Evolutionary conservation across 2,797 vertebrate genomes (phyloP), one percentile per base, ranked within the genome.

Genomic region (Poeciliopsis infans): DNA sequence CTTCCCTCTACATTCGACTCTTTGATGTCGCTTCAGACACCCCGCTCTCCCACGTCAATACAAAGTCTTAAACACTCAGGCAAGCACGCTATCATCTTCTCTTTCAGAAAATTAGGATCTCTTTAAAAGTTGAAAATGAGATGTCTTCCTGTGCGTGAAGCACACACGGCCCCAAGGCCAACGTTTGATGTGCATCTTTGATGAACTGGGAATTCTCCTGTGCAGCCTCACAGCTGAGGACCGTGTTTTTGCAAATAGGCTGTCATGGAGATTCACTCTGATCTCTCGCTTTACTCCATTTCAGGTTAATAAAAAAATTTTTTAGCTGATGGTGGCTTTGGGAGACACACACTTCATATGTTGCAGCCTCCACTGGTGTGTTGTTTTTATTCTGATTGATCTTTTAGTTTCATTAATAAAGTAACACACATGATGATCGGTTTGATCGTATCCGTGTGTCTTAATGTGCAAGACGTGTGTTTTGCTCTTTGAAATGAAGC

Each of bases 111-210:
- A 91, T 91, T 83, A 90, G 86, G 78, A 82, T 72, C 36, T 64
- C 69, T 85, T 93, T 94, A 83, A 84, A 92, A 91, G 87, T 86
- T 80, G 76, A 84, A 91, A 91, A 91, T 86, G 79, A 82, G 82
- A 81, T 81, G 77, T 87, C 85, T 88, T 87, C 76, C 77, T 82
- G 83, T 66, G 77, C 49, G n/a, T 79, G 88, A 83, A 85, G 85
- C 81, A 25, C 88, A 87, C 82, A 83, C 57, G 79, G 82, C 92
- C 91, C 83, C 57, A 68, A 89, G 92, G 90, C 92, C 79, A 64
- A 59, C 11, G 84, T 90, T 93, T 92, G 88, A 94, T 90, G 91
- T 94, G 89, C 89, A 88, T 94, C 91, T 93, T 93, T 94, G 88
- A 95, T 93, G 89, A 92, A 89, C 76, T 83, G 85, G 88, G 91